These are phyloP conservation scores for Microplitis manilae DNA, from an alignment of 2,888 invertebrate species.

Conservation along the genomic window DNA sequence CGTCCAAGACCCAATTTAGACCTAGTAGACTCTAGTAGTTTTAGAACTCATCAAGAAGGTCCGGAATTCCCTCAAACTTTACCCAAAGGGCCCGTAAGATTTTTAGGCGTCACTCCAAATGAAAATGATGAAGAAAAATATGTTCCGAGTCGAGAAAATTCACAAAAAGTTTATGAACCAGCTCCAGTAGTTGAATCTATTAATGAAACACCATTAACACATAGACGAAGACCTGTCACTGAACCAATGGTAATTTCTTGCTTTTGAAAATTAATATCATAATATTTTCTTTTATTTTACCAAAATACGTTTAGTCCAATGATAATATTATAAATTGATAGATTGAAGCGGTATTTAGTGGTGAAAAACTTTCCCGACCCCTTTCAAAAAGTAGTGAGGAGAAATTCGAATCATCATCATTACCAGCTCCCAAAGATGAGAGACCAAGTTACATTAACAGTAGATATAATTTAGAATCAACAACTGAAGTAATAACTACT, in stretches of 20 bases:
- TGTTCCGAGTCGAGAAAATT: slow-evolving; percentile 58
- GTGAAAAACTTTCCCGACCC: slow-evolving; percentile 55
- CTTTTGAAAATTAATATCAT: background rate
- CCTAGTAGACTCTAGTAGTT: slow-evolving; percentile 86
- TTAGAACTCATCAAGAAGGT: slow-evolving; percentile 79
- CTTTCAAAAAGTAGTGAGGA: slow-evolving; percentile 42
- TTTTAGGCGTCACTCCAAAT: slow-evolving; percentile 76
- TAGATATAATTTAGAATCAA: slow-evolving; percentile 38
- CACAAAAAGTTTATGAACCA: slow-evolving; percentile 61
- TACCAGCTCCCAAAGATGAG: slow-evolving; percentile 43
- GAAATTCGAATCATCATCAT: slow-evolving; percentile 44
- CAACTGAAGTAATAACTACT: slow-evolving; percentile 52
- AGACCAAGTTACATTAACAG: slow-evolving; percentile 34
- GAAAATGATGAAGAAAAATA: slow-evolving; percentile 69
- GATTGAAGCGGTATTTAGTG: slow-evolving; percentile 58
- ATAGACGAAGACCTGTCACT: slow-evolving; percentile 71
- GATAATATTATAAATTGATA: slow-evolving; percentile 35
- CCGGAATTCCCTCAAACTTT: slow-evolving; percentile 75
- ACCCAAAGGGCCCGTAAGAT: slow-evolving; percentile 75
- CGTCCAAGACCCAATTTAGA: slow-evolving; percentile 81
- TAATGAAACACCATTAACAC: slow-evolving; percentile 55
- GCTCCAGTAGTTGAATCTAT: slow-evolving; percentile 59
- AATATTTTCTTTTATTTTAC: background rate
- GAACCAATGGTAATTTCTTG: slow-evolving; percentile 70
- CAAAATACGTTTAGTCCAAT: background rate